Percentiles rank a stretch among this genome's conserved stretches.
Evolutionary conservation across 2,113 vertebrate species (phyloP).

Genomic region (Nesogale talazaci): DNA sequence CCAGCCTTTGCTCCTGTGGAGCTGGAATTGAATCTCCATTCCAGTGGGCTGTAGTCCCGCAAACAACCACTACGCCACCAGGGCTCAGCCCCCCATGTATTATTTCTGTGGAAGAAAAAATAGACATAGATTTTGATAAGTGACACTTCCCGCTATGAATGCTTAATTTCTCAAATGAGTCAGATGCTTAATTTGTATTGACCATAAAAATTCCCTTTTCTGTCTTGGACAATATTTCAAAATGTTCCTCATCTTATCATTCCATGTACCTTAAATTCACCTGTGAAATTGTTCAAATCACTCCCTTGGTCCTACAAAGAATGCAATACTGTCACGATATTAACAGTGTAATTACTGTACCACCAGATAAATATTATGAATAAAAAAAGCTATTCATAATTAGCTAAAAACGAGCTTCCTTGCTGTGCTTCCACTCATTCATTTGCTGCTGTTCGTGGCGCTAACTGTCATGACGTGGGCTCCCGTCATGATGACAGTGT

Average conservation of each 20-base stretch:
- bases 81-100: no score
- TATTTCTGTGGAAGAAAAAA: background rate
- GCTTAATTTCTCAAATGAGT: background rate
- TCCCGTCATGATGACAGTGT: no score
- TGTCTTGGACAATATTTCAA: background rate
- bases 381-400: background rate
- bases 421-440: background rate
- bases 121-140: background rate
- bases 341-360: background rate
- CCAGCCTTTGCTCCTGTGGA: no score
- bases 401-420: background rate
- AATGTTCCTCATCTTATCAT: background rate
- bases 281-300: background rate
- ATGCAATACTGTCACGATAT: background rate
- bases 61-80: no score
- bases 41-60: no score
- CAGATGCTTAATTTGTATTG: background rate
- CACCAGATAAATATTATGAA: background rate
- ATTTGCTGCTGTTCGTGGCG: no score
- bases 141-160: background rate
- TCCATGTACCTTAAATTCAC: background rate
- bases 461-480: no score
- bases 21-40: no score
- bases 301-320: background rate
- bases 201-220: background rate